Conservation (phyloP, 2,113 vertebrate genomes). For the Spilogale gracilis region DNA sequence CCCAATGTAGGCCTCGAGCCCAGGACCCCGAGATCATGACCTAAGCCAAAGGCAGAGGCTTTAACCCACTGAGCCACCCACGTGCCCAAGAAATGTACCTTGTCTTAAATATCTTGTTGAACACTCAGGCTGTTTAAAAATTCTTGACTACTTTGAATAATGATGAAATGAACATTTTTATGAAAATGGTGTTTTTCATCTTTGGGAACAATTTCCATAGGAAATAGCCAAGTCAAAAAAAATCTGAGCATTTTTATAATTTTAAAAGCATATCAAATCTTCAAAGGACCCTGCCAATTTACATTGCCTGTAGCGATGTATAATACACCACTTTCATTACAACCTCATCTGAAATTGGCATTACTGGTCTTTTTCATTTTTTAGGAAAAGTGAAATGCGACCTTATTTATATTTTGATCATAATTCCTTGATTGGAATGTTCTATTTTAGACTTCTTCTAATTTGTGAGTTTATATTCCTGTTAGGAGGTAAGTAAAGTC, state of each 20-base stretch:
- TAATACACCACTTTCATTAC: not conserved
- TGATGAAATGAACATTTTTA: not conserved
- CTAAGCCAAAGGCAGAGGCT: no score
- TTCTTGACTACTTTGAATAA: not conserved
- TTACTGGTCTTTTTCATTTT: slow-evolving; percentile 13
- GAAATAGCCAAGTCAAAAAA: not conserved
- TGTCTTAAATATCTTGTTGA: not conserved
- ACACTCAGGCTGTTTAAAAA: not conserved
- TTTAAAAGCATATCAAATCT: not conserved
- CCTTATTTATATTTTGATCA: slow-evolving; percentile 19
- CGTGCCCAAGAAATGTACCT: not conserved
- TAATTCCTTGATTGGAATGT: not conserved
- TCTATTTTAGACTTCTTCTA: not conserved
- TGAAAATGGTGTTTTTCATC: not conserved
- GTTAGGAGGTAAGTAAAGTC: not conserved
- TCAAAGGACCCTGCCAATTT: not conserved
- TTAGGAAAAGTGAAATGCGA: not conserved
- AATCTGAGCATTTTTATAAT: not conserved
- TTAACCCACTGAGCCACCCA: no score
- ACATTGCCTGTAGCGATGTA: not conserved
- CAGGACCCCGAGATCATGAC: no score
- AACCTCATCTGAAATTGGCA: not conserved
- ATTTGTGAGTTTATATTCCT: not conserved
- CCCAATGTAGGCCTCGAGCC: no score
- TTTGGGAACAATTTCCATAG: not conserved